phyloP scores from a whole-genome alignment of 1,140 invertebrate species.

The Meloidogyne hapla region DNA sequence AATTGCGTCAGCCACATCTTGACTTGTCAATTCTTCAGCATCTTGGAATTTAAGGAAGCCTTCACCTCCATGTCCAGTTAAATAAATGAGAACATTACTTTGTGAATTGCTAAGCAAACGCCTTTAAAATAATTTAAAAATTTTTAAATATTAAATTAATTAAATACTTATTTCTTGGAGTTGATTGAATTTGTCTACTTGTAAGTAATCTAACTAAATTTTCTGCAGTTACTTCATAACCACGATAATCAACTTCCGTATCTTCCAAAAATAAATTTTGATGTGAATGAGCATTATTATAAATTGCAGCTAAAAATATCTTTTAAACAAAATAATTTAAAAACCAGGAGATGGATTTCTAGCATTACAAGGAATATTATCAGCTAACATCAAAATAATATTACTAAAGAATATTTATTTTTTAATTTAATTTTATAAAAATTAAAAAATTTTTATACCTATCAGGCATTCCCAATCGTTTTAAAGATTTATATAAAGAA shows the following conservation, averaged over 20 bases:
- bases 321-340: constrained; percentile 11
- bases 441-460: constrained; percentile 65
- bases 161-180: constrained; percentile 80
- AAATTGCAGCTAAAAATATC: constrained; percentile 75
- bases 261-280: constrained; percentile 93
- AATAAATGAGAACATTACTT: constrained; percentile 93
- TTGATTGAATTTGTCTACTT: constrained; percentile 82
- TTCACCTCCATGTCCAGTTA: constrained; percentile 92
- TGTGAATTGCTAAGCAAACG: constrained; percentile 90
- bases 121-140: constrained; percentile 3
- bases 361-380: constrained; percentile 99
- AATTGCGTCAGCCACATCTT: constrained; percentile 94
- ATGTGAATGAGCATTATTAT: constrained; percentile 94
- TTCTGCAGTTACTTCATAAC: constrained; percentile 96
- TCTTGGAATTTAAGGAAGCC: constrained; percentile 99
- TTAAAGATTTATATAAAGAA: constrained; percentile 95
- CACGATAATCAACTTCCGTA: constrained; percentile 97
- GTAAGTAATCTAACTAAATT: constrained; percentile 95
- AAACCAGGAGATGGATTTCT: constrained; percentile 88
- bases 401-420: constrained; percentile 65
- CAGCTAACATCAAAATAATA: constrained; percentile 96
- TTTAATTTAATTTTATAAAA: constrained; percentile 3
- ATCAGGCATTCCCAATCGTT: constrained; percentile 93
- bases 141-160: neutral
- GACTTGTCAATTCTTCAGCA: constrained; percentile 96